Conservation (phyloP, 2,113 vertebrate species). For the Chaenogobius annularis region DNA sequence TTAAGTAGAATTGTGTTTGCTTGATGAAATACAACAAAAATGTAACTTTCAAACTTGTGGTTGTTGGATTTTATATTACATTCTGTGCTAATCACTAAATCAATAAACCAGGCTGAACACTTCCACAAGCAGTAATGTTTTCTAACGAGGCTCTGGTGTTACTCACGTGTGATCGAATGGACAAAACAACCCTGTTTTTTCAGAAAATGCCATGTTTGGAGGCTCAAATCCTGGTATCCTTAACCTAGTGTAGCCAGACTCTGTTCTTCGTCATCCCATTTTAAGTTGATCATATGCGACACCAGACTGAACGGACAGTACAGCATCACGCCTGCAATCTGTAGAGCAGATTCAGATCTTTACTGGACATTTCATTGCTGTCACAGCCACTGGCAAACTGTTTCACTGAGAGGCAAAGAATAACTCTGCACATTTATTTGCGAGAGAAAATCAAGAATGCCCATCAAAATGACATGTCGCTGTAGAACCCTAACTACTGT, state of each 20-base stretch:
- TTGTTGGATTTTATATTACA: no score
- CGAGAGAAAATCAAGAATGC: not conserved
- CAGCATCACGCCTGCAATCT: not conserved
- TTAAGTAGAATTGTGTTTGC: no score
- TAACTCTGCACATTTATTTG: not conserved
- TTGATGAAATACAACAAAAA: no score
- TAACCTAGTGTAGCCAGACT: not conserved
- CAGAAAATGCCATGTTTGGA: not conserved
- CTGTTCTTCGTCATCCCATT: not conserved
- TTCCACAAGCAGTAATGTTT: no score
- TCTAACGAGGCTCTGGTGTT: no score
- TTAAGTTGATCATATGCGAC: not conserved
- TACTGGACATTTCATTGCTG: constrained; percentile 1
- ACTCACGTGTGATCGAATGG: not conserved
- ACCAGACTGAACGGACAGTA: not conserved
- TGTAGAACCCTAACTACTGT: no score
- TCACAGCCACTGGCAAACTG: not conserved
- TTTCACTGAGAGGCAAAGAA: not conserved
- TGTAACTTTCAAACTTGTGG: no score
- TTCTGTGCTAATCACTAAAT: no score
- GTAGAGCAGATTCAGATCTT: not conserved
- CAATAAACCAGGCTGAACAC: no score
- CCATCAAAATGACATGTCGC: no score
- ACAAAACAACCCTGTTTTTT: not conserved
- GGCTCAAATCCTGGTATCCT: not conserved